Evolutionary conservation across 1,140 invertebrate species (phyloP).

Genomic region (Ceratosolen solmsi): DNA sequence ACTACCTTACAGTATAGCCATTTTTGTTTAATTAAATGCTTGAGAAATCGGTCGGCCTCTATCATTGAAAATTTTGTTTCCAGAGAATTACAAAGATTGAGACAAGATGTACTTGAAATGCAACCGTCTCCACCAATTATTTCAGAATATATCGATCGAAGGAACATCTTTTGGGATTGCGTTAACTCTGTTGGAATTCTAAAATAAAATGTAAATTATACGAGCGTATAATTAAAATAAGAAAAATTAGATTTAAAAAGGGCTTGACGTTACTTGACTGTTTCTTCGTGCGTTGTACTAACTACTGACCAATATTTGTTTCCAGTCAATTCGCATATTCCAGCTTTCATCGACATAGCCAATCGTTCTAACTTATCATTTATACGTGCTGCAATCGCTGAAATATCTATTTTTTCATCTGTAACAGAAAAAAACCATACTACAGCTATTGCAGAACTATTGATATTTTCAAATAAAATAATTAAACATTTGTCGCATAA

Average conservation of each 20-base stretch:
- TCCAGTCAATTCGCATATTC: conserved; percentile 62
- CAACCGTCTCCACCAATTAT: conserved; percentile 59
- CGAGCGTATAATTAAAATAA: neutral
- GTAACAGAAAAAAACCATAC: conserved; percentile 7
- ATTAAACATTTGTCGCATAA: neutral
- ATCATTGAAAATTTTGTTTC: conserved; percentile 56
- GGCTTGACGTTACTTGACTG: conserved; percentile 49
- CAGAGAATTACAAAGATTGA: conserved; percentile 60
- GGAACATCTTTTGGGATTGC: conserved; percentile 55
- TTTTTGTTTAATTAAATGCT: conserved; percentile 55
- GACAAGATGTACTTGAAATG: conserved; percentile 59
- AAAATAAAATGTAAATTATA: conserved; percentile 29
- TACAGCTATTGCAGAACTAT: neutral
- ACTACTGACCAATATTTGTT: conserved; percentile 57
- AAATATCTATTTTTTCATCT: conserved; percentile 32
- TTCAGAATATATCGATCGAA: conserved; percentile 60
- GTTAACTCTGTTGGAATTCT: conserved; percentile 58
- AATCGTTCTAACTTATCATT: conserved; percentile 56
- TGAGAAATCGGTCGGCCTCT: conserved; percentile 60
- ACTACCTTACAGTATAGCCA: conserved; percentile 61
- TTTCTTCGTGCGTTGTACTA: conserved; percentile 55
- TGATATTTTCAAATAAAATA: neutral
- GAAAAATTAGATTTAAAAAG: conserved; percentile 14
- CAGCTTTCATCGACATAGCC: conserved; percentile 57
- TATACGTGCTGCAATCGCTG: conserved; percentile 48